phyloP scores from a whole-genome alignment of 2,113 vertebrate genomes.

The Spilogale gracilis region DNA sequence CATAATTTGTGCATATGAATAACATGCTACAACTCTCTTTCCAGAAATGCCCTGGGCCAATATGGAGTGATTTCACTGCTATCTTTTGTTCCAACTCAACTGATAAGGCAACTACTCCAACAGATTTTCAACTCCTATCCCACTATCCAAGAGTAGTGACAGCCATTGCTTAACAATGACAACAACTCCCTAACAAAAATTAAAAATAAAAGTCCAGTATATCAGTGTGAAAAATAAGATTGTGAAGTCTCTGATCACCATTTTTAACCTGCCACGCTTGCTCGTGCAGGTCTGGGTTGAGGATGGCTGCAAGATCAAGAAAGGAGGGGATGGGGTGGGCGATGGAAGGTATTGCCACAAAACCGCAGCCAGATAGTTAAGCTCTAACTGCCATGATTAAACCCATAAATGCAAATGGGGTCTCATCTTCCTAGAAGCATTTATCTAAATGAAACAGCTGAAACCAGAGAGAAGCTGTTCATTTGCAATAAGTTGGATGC shows the following conservation, averaged over 20 bases:
- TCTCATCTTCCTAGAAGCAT: background rate
- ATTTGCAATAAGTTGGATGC: background rate
- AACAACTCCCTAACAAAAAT: background rate
- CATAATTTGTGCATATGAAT: conserved; percentile 11
- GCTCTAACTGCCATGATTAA: conserved; percentile 35
- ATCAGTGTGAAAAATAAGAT: background rate
- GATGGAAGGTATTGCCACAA: background rate
- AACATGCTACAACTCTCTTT: background rate
- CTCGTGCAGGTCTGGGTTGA: background rate
- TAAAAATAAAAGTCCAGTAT: background rate
- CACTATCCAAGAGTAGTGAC: background rate
- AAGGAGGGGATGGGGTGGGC: background rate
- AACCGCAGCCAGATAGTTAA: conserved; percentile 33
- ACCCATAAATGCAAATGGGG: conserved; percentile 30
- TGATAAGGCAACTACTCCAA: conserved; percentile 32
- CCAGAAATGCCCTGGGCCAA: background rate
- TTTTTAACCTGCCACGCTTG: background rate
- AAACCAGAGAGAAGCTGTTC: conserved; percentile 16
- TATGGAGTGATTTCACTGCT: conserved; percentile 34
- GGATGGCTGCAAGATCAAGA: background rate
- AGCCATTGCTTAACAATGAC: background rate
- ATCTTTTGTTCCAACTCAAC: conserved; percentile 29
- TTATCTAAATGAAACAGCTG: conserved; percentile 44
- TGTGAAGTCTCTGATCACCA: background rate
- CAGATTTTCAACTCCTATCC: conserved; percentile 30